phyloP scores from a whole-genome alignment of 2,797 vertebrate genomes.

The Cirrhinus mrigala region DNA sequence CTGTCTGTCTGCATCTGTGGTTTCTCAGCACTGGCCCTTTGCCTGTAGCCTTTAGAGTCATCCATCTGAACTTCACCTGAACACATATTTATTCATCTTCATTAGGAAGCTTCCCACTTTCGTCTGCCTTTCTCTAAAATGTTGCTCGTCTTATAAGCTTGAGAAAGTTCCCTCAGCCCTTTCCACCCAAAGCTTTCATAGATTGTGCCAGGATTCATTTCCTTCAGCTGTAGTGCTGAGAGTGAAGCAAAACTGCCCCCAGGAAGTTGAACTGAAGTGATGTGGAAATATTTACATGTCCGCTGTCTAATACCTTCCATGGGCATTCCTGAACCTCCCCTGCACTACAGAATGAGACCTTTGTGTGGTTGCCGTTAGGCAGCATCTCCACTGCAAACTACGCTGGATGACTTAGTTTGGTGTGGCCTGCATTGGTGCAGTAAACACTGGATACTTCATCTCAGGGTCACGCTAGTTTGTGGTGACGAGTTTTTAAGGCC shows the following conservation, averaged over 20 bases:
- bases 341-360: constrained; percentile 71
- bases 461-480: constrained; percentile 15
- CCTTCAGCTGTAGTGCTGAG: constrained; percentile 4
- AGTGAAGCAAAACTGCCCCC: constrained; percentile 38
- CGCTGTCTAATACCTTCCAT: constrained; percentile 72
- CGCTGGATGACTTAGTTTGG: constrained; percentile 28
- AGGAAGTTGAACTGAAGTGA: constrained; percentile 62
- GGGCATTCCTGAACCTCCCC: constrained; percentile 71
- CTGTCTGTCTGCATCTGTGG: constrained; percentile 72
- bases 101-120: constrained; percentile 27
- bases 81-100: constrained; percentile 5
- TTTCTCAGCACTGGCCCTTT: constrained; percentile 64
- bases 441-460: constrained; percentile 24
- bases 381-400: constrained; percentile 46
- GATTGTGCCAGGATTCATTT: constrained; percentile 16
- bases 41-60: constrained; percentile 56
- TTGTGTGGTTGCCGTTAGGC: constrained; percentile 69
- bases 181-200: constrained; percentile 65
- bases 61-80: constrained; percentile 32
- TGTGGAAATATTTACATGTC: constrained; percentile 75
- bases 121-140: constrained; percentile 47
- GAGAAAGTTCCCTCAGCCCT: not conserved
- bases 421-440: constrained; percentile 15
- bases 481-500: constrained; percentile 3
- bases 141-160: not conserved